Base-by-base conservation (phyloP, 2,888 invertebrate species). In the Tipula unca region DNA sequence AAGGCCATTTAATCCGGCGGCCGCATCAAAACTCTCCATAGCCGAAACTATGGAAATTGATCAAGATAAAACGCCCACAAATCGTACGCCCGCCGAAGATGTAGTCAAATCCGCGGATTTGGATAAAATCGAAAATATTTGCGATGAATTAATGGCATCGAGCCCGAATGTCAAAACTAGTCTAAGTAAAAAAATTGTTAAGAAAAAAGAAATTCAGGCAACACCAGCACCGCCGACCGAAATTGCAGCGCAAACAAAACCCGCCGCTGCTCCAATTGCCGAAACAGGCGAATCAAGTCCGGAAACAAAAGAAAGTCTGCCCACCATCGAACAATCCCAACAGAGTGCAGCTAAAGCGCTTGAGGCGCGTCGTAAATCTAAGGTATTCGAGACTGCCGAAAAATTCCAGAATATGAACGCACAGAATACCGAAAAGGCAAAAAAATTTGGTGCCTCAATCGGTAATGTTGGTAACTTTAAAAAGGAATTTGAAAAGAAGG, bases 401-500 rank as follows among this genome's bases (percentile, higher is more conserved):
- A 94, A 94, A 89, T 94, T 94, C 89, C 94, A 94, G 88, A 94
- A 93, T 87, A 90, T 93, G 89, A 90, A 87, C 86, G 89, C 88
- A 87, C 88, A 89, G 6, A 87, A 87, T 36, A 87, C 87, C 29
- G 92, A 93, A 85, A 96, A 96, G 89, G 95, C 95, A 42, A 96
- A 96, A 90, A 97, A 96, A 90, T 92, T 96, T 85, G 94, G 95
- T 87, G 95, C 96, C 89, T 95, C 96, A 36, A 93, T 93, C 39
- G 96, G 96, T 17, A 96, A 95, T 89, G 96, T 97, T 0, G 96
- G 95, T 85, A 96, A 95, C 89, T 96, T 95, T 88, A 97, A 96
- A 88, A 95, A 95, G 88, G 96, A 96, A 88, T 97, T 96, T 89
- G 96, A 97, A 90, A 92, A 95, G 85, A 94, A 95, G 90, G 95